Percentiles rank a stretch among this genome's conserved stretches.
Evolutionary conservation across 2,797 vertebrate species (phyloP).

Genomic region (Urocyon cinereoargenteus): DNA sequence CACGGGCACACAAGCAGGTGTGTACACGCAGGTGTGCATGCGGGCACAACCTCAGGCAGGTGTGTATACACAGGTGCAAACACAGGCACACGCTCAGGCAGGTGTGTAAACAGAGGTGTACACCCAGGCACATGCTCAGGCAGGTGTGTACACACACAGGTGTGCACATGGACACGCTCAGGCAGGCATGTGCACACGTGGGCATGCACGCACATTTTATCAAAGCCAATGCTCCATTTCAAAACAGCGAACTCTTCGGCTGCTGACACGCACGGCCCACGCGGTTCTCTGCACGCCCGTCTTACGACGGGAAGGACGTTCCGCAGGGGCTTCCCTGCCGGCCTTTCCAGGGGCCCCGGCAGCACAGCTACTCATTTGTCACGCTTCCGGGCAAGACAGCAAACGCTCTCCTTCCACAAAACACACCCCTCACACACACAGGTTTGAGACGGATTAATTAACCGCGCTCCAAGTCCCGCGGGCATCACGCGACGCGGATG

Average conservation of each 20-base stretch:
- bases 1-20: too few relatives aligned
- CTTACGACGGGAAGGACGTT: neutral
- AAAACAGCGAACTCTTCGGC: neutral
- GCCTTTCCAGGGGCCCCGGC: neutral
- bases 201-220: neutral
- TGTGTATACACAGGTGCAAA: too few relatives aligned
- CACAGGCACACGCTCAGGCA: too few relatives aligned
- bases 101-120: too few relatives aligned
- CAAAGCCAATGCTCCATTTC: neutral
- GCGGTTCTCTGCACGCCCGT: neutral
- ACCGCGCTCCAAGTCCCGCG: neutral
- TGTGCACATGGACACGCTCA: neutral
- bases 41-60: too few relatives aligned
- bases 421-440: neutral
- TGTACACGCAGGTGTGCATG: too few relatives aligned
- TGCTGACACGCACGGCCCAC: neutral
- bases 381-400: neutral
- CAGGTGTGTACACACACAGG: too few relatives aligned
- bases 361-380: too few relatives aligned
- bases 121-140: too few relatives aligned
- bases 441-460: neutral
- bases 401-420: fast-evolving
- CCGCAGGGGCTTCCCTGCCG: fast-evolving
- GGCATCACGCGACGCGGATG: neutral
- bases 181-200: neutral